Base-by-base conservation (phyloP, 2,113 vertebrate genomes). In the Varanus komodoensis region DNA sequence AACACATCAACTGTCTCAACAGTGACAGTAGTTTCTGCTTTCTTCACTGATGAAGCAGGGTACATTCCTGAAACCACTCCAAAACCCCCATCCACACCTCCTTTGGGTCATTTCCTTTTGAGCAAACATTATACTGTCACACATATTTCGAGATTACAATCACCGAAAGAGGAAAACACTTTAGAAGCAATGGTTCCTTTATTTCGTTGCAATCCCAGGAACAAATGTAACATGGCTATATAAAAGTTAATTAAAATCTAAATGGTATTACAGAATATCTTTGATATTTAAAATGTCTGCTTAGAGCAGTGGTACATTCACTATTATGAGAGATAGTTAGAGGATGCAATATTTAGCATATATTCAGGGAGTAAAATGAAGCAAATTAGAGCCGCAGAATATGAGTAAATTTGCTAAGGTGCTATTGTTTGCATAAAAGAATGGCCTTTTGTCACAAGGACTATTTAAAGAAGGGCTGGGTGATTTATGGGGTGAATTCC, bases 1-100 rank as follows among this genome's bases (percentile, higher is more conserved):
- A 93, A 92, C 92, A 89, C 67, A 74, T 91, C 34, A 91, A 3
- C 54, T 92, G 3, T 90, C 87, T 91, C 50, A 87, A n/a, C 90
- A 79, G 57, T 78, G 93, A 0, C 34, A 90, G 21, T 11, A 84
- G 11, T 89, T 91, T 92, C 23, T 71, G 8, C 8, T 92, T 82
- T 34, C 6, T 95, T 94, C 83, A 75, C 3, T 89, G 75, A 48
- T 86, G 8, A 94, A 61, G 6, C 71, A 73, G 25, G 50, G 79
- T 88, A 3, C 68, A 85, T 87, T 69, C 48, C 84, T 82, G 90
- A 89, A 34, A 3, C 12, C 92, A 80, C 82, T 89, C 85, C 21
- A 92, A 91, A 81, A n/a, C 4, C 1, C 50, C 8, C 44, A 25
- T 25, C 15, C 12, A 15, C 57, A 91, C 75, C 34, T 89, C 9